Evolutionary conservation across 1,140 invertebrate genomes (phyloP).

Genomic region (Mycetomoellerius zeteki): DNA sequence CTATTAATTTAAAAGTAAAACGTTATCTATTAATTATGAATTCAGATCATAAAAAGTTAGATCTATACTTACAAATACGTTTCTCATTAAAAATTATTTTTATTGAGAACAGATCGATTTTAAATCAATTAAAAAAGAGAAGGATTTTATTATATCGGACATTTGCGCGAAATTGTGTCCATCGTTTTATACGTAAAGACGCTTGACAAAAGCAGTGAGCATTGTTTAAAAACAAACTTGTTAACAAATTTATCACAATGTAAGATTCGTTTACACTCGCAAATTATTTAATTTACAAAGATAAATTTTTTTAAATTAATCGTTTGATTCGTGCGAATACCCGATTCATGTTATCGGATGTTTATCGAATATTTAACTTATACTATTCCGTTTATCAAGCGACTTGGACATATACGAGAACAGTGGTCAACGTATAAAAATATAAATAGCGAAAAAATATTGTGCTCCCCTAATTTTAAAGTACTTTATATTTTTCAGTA

Average conservation of each 20-base stretch:
- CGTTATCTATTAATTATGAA: not conserved
- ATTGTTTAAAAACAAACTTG: not conserved
- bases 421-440: constrained; percentile 45
- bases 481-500: constrained; percentile 11
- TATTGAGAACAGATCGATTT: constrained; percentile 22
- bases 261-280: not conserved
- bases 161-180: not conserved
- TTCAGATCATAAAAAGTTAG: not conserved
- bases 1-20: not conserved
- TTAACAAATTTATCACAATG: not conserved
- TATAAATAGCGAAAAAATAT: constrained; percentile 36
- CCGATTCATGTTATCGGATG: not conserved
- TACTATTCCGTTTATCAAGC: constrained; percentile 7
- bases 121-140: not conserved
- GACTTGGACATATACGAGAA: not conserved
- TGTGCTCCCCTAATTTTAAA: not conserved
- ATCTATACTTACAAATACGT: not conserved
- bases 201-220: constrained; percentile 11
- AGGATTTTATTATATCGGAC: not conserved
- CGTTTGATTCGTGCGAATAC: not conserved
- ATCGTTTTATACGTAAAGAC: not conserved
- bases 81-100: not conserved
- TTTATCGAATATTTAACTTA: constrained; percentile 27
- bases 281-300: not conserved
- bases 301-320: not conserved